Conservation (phyloP, 2,888 invertebrate species). For the Venustoraphidia nigricollis region DNA sequence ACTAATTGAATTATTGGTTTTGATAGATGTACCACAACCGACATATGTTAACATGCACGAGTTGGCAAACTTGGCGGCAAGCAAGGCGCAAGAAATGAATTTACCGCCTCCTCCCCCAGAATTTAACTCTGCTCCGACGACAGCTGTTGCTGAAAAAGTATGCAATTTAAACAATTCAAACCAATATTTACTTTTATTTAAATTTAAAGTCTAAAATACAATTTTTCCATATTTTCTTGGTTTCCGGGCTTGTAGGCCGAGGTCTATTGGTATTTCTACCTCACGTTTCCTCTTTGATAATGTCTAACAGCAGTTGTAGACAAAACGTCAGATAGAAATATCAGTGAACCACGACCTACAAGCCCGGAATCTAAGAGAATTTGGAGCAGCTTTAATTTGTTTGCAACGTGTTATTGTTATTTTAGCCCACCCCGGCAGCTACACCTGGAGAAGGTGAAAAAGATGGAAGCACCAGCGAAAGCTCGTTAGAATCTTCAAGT, state of each 20-base stretch:
- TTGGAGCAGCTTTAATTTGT: no score
- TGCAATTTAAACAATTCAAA: no score
- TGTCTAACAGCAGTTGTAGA: no score
- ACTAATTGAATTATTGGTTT: conserved; percentile 9
- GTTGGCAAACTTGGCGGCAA: conserved; percentile 65
- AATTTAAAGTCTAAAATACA: no score
- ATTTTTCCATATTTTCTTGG: no score
- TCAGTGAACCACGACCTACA: no score
- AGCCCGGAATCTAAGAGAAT: no score
- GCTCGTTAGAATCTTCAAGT: conserved; percentile 59
- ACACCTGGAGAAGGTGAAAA: conserved; percentile 24
- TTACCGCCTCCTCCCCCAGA: conserved; percentile 39
- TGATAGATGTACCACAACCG: conserved; percentile 48
- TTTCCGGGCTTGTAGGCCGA: no score
- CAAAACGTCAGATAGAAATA: no score
- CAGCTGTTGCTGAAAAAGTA: conserved; percentile 33
- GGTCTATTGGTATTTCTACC: no score
- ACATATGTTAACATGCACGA: conserved; percentile 89
- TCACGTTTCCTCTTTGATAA: no score
- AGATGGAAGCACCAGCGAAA: conserved; percentile 52
- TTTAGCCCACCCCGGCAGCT: background rate
- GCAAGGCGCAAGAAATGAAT: conserved; percentile 47
- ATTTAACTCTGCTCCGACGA: conserved; percentile 20
- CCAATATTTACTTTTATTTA: no score
- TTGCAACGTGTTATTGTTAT: background rate